A percentile compares a stretch with the other conserved stretches of the same genome.
phyloP scores from a whole-genome alignment of 64 coral and sea anemone genomes.

The Pocillopora damicornis region DNA sequence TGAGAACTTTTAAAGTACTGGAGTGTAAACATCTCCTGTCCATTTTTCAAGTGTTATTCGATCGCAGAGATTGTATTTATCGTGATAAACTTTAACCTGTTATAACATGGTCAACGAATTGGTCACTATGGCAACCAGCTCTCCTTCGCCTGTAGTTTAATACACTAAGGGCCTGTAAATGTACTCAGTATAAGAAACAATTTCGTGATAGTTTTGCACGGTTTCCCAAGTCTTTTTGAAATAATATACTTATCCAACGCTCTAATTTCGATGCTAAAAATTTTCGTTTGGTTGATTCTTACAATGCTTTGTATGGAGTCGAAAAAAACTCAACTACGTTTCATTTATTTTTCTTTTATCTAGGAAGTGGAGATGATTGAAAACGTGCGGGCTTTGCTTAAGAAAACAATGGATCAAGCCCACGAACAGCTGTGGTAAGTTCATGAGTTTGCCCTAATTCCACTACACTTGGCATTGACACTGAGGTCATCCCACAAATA shows the following conservation, averaged over 20 bases:
- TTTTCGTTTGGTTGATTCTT: not conserved
- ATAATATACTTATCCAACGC: not conserved
- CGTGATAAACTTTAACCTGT: not conserved
- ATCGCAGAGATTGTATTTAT: not conserved
- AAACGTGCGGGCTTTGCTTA: slow-evolving; percentile 85
- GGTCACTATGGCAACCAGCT: slow-evolving; percentile 16
- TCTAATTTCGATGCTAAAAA: not conserved
- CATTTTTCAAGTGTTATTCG: not conserved
- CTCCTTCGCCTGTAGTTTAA: not conserved
- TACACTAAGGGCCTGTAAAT: not conserved
- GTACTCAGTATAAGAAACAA: not conserved
- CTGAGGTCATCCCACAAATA: not conserved
- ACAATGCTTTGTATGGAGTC: too few species aligned
- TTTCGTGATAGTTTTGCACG: not conserved
- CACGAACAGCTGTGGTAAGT: slow-evolving; percentile 89
- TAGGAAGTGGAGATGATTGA: slow-evolving; percentile 96
- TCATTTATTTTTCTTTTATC: not conserved
- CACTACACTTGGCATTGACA: not conserved
- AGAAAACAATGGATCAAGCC: slow-evolving; percentile 96
- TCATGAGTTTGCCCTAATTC: not conserved
- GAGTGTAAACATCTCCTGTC: not conserved
- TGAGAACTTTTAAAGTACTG: not conserved
- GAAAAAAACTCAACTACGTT: too few species aligned
- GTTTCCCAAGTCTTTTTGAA: not conserved
- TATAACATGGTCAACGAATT: not conserved